These are phyloP conservation scores for Chloroceryle aenea DNA, from an alignment of 2,113 vertebrate species.

Conservation along the genomic window DNA sequence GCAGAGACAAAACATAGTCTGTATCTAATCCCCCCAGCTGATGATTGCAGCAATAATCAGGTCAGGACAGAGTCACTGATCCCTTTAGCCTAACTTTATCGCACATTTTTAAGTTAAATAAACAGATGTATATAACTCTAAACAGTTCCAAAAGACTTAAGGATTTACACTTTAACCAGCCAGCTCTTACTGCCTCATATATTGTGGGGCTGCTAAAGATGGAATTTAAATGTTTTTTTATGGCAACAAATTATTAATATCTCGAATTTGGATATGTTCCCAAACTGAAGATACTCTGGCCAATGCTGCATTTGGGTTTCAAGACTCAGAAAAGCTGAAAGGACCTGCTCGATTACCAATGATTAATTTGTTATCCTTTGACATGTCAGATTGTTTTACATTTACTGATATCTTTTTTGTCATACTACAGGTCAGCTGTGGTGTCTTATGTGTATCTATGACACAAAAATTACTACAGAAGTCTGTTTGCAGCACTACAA, in stretches of 20 bases:
- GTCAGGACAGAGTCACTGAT: conserved; percentile 27
- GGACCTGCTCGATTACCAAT: not conserved
- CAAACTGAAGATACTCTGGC: not conserved
- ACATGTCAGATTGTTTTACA: not conserved
- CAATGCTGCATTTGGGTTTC: not conserved
- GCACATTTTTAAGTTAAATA: conserved; percentile 33
- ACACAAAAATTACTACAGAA: not conserved
- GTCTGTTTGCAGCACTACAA: not conserved
- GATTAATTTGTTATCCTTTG: not conserved
- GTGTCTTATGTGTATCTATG: not conserved
- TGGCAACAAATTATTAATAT: conserved; percentile 22
- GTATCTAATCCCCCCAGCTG: not conserved
- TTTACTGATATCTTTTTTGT: not conserved
- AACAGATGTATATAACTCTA: conserved; percentile 33
- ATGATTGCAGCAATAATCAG: not conserved
- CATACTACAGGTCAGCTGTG: not conserved
- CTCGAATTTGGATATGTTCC: conserved; percentile 17
- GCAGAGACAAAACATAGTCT: not conserved
- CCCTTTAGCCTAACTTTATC: not conserved
- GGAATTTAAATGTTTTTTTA: conserved; percentile 1
- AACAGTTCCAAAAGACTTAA: not conserved
- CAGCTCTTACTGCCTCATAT: conserved; percentile 38
- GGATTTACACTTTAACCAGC: conserved; percentile 27
- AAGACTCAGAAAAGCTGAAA: not conserved
- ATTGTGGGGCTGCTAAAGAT: conserved; percentile 4